These are phyloP conservation scores for Sciurus niger DNA, from an alignment of 2,113 vertebrate genomes.

Conservation along the genomic window DNA sequence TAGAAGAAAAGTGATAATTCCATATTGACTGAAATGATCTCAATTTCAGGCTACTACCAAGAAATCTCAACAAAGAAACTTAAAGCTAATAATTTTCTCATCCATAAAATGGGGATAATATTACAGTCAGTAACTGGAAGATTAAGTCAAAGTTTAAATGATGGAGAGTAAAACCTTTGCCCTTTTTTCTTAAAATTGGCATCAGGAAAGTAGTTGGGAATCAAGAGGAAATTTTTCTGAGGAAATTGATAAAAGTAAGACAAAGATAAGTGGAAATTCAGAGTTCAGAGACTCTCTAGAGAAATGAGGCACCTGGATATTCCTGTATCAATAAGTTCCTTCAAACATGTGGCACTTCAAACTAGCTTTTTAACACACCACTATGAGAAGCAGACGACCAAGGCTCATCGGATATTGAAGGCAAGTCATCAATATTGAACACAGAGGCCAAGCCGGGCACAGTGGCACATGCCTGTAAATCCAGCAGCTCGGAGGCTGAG, in stretches of 20 bases:
- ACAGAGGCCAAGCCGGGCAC: neutral
- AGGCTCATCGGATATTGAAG: neutral
- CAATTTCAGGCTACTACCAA: neutral
- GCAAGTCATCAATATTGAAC: neutral
- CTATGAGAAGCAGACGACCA: neutral
- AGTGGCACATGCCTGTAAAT: too few relatives aligned
- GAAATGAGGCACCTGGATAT: neutral
- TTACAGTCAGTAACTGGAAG: neutral
- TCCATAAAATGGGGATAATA: neutral
- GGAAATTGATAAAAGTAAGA: conserved; percentile 33
- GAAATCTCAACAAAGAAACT: conserved; percentile 28
- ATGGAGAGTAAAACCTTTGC: neutral
- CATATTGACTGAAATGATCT: neutral
- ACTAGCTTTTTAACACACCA: neutral
- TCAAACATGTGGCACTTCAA: neutral
- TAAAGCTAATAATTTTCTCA: conserved; percentile 2
- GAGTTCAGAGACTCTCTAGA: neutral
- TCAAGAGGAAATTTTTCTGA: neutral
- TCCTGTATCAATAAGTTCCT: neutral
- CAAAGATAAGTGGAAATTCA: neutral
- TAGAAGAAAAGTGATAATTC: neutral
- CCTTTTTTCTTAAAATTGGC: neutral
- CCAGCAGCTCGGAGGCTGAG: too few relatives aligned
- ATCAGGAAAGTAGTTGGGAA: neutral
- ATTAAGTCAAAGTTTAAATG: neutral